Base-by-base conservation (phyloP, 1,140 invertebrate species). In the Eupeodes corollae region DNA sequence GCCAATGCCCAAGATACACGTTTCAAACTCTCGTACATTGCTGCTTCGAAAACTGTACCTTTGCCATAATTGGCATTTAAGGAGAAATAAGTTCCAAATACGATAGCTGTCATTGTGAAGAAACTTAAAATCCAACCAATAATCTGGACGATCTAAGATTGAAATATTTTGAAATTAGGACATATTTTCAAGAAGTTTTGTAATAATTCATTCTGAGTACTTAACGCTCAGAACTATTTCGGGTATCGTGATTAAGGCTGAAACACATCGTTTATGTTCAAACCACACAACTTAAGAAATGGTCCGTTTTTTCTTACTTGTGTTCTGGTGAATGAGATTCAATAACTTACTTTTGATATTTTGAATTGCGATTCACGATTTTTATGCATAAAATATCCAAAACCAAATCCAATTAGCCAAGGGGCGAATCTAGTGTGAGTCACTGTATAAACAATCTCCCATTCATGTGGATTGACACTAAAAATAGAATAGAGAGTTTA, bases 11-110 rank as follows among this genome's bases (percentile, higher is more conserved):
- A 87, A 0, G 68, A 62, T 1, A 76, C 67, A 31, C 83, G 70
- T 31, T 76, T 71, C 8, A 83, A 67, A 2, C 77, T 70, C 1
- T 75, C 77, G 52, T 84, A 86, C 11, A 82, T 65, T 0, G 80
- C 71, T 2, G 75, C 72, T 33, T 73, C 71, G 8, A 65, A 39
- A 6, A 52, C 26, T 5, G 64, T 61, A 55, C 51, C 40, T 45
- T 51, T 10, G 53, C n/a, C n/a, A n/a, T 47, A 2, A 62, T 55
- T 2, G 62, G 61, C 21, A n/a, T 58, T 48, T 35, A 57, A 38
- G 2, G 56, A 56, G 34, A 68, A 67, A 0, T 59, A 39, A 8
- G 58, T 53, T 2, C 56, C 47, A 5, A 56, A 52, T 1, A 71
- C 44, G 35, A 62, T 41, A 10, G 44, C 52, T 26, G 21, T 26